Conservation (phyloP, 2,113 vertebrate genomes). For the Aspidoscelis tigris region DNA sequence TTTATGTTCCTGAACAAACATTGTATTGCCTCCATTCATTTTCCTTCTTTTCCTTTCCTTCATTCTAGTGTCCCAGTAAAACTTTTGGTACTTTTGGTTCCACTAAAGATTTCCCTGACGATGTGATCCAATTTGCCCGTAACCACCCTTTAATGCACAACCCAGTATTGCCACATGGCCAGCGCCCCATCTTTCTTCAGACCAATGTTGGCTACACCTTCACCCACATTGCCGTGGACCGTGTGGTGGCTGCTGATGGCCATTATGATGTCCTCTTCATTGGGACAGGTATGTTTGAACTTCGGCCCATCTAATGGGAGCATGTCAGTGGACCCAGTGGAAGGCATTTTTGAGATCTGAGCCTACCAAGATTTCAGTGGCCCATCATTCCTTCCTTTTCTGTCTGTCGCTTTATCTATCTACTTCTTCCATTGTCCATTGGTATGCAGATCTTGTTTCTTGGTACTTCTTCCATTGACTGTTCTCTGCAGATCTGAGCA, state of each 20-base stretch:
- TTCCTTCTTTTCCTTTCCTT: not conserved
- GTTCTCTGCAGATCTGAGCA: too few relatives aligned
- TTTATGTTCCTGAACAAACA: not conserved
- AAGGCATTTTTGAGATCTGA: too few relatives aligned
- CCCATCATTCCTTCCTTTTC: too few relatives aligned
- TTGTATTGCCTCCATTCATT: not conserved
- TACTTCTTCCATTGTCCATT: too few relatives aligned
- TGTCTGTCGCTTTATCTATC: too few relatives aligned
- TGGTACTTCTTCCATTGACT: too few relatives aligned
- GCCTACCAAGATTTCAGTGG: too few relatives aligned
- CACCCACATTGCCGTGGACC: conserved; percentile 88
- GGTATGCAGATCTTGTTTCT: too few relatives aligned
- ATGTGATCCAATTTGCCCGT: conserved; percentile 93
- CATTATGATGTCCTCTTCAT: conserved; percentile 97
- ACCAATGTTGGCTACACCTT: conserved; percentile 86
- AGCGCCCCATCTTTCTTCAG: conserved; percentile 89
- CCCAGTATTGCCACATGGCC: conserved; percentile 82
- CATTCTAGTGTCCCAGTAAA: conserved; percentile 92
- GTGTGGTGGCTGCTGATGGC: conserved; percentile 89
- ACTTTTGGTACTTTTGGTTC: conserved; percentile 95
- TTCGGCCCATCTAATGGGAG: not conserved
- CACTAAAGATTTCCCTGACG: conserved; percentile 94
- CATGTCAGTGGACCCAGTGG: too few relatives aligned
- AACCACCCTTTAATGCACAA: conserved; percentile 94
- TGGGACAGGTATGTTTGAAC: conserved; percentile 85